Evolutionary conservation across 2,113 vertebrate genomes (phyloP), one percentile per base, ranked within the genome.

Genomic region (Centrocercus urophasianus): DNA sequence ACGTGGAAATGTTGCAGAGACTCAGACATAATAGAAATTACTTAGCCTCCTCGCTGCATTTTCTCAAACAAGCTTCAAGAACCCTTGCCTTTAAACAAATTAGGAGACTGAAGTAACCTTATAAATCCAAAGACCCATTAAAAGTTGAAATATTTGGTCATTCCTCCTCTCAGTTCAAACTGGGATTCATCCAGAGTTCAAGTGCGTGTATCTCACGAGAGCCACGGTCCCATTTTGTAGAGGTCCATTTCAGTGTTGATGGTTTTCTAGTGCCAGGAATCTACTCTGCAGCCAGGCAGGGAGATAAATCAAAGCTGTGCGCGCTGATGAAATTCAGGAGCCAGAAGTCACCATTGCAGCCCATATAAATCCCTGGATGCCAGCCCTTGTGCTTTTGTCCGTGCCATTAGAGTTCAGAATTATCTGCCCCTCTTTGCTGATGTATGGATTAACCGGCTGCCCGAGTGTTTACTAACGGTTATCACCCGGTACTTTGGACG

Each of bases 351-450:
- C 97, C 96, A 66, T 36, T 36, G 96, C 97, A 96, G 96, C 96
- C 97, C 96, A 95, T 97, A 96, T 96, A 97, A 97, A 98, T 97
- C 97, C 97, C 97, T 89, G 96, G 25, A 64, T 96, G 95, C 97
- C 70, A 91, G 96, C 93, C 90, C 93, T 4, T 81, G 73, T 87
- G 93, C 93, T 96, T 96, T 82, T 56, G 92, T 89, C 97, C 95
- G 32, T 95, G 97, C 96, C 97, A 90, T 97, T 96, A 96, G 97
- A 81, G 95, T 84, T 91, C 34, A 15, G 73, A 95, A 96, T 98
- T 98, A 98, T 98, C 98, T 96, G 91, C n/a, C 93, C 96, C 97
- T 98, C 98, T 98, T 98, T 98, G 98, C 98, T 98, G 98, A 97
- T 98, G 97, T 95, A 97, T 96, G 98, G 98, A 97, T 97, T 90